phyloP scores from a whole-genome alignment of 2,888 invertebrate genomes.

The Beris morrisii region DNA sequence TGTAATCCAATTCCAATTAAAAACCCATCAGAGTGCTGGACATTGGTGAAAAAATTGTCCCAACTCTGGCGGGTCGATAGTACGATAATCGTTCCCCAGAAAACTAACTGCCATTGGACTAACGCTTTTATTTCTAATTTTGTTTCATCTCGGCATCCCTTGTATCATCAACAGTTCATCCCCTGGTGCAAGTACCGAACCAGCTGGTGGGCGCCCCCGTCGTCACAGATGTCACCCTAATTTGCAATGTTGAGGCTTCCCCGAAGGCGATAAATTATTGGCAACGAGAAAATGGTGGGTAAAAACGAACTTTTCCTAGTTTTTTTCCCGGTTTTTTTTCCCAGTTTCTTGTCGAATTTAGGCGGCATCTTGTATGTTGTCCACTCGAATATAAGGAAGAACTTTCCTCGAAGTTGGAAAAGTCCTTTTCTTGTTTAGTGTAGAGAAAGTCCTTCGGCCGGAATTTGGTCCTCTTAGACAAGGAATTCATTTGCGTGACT shows the following conservation, averaged over 20 bases:
- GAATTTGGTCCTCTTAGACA: not conserved
- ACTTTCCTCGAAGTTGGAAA: not conserved
- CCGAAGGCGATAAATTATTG: slow-evolving; percentile 94
- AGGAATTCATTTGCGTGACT: not conserved
- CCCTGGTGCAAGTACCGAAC: slow-evolving; percentile 89
- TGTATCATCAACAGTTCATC: slow-evolving; percentile 70
- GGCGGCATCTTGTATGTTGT: not conserved
- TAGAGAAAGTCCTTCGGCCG: not conserved
- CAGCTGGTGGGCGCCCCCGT: slow-evolving; percentile 88
- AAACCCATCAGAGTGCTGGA: slow-evolving; percentile 48
- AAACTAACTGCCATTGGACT: slow-evolving; percentile 39
- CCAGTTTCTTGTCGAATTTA: not conserved
- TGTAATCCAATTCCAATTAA: slow-evolving; percentile 53
- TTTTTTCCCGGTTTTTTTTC: too few species aligned
- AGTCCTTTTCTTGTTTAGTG: not conserved
- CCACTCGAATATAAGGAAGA: not conserved
- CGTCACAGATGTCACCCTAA: slow-evolving; percentile 81
- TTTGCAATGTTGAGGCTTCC: slow-evolving; percentile 86
- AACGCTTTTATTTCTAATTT: slow-evolving; percentile 17
- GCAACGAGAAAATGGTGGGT: slow-evolving; percentile 85
- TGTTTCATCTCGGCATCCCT: slow-evolving; percentile 16
- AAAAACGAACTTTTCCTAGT: not conserved
- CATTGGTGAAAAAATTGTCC: slow-evolving; percentile 21
- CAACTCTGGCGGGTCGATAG: slow-evolving; percentile 30
- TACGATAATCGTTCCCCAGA: slow-evolving; percentile 37